Evolutionary conservation across 2,113 vertebrate genomes (phyloP), one percentile per base, ranked within the genome.

Genomic region (Ascaphus truei): DNA sequence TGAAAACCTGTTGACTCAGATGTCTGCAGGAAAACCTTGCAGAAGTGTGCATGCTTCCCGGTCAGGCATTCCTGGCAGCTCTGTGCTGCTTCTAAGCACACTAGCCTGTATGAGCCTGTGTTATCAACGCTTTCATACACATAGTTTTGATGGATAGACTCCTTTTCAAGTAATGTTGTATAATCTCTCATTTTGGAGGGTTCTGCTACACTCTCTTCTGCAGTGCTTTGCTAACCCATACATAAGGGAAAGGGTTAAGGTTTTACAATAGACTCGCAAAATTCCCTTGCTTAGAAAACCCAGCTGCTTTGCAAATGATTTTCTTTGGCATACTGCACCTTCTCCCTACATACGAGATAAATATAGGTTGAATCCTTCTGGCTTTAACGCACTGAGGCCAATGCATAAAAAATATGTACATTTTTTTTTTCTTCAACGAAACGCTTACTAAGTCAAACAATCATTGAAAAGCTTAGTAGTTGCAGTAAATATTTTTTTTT

Each of bases 1-100:
- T 83, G 81, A 86, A 91, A 90, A 91, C 88, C 87, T 91, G 89
- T 90, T 91, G 89, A 87, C 83, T 91, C 88, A 89, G 86, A 90
- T 82, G 81, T 85, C 86, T 86, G 83, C 82, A 81, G 84, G 77
- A 82, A 84, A 88, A 71, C 67, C 75, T 78, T 87, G 80, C 79
- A 77, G 74, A 58, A 80, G 60, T 73, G 63, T 79, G 75, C 75
- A 82, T 77, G 75, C 67, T 79, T 81, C 80, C 79, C 84, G 50
- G 77, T 72, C 78, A 80, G 79, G 75, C 77, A 77, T 82, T 80
- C 71, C 75, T 81, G 55, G 66, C 67, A 31, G 22, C 51, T 80
- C 73, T 72, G 37, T 60, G 65, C 66, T 48, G 64, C 68, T 76
- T 76, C 64, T 27, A 69, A 37, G 66, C 30, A 18, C 31, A 75